Conservation (phyloP, 1,140 invertebrate genomes). For the Drosophila dunni region DNA sequence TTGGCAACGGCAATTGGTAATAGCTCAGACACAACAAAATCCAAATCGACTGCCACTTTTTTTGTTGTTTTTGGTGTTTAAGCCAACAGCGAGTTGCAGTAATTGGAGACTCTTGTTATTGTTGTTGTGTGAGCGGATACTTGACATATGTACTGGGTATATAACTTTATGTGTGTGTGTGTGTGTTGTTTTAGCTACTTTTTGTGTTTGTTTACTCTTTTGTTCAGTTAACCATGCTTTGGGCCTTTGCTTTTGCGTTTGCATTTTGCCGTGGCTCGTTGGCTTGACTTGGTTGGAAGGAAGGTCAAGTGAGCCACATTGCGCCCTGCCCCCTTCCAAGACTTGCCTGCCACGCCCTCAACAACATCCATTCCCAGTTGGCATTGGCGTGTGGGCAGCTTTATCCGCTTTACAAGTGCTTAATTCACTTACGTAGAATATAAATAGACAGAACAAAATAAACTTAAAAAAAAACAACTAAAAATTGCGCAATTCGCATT, state of each 20-base stretch:
- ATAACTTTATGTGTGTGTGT: slow-evolving; percentile 14
- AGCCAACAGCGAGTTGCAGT: slow-evolving; percentile 62
- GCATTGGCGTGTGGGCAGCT: slow-evolving; percentile 62
- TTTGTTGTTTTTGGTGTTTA: slow-evolving; percentile 31
- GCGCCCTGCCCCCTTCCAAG: slow-evolving; percentile 17
- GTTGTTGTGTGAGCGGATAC: slow-evolving; percentile 45
- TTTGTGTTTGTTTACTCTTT: slow-evolving; percentile 20
- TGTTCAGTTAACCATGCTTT: slow-evolving; percentile 36
- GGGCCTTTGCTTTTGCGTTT: slow-evolving; percentile 6
- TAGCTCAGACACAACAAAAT: slow-evolving; percentile 55
- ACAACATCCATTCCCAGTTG: slow-evolving; percentile 30
- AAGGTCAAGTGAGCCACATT: slow-evolving; percentile 67
- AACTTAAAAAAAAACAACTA: slow-evolving; percentile 29
- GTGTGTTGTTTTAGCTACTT: slow-evolving; percentile 22
- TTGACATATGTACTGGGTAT: slow-evolving; percentile 2
- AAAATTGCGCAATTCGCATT: slow-evolving; percentile 62
- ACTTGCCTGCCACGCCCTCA: slow-evolving; percentile 22
- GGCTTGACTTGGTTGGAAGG: slow-evolving; percentile 27
- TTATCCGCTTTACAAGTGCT: slow-evolving; percentile 78
- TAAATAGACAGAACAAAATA: slow-evolving; percentile 38
- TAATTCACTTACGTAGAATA: slow-evolving; percentile 69
- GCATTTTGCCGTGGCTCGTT: slow-evolving; percentile 14
- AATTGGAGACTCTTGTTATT: slow-evolving; percentile 64
- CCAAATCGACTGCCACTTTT: slow-evolving; percentile 27
- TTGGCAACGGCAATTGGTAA: slow-evolving; percentile 8